Evolutionary conservation across 2,113 vertebrate genomes (phyloP), one percentile per base, ranked within the genome.

Genomic region (Calidris pygmaea): DNA sequence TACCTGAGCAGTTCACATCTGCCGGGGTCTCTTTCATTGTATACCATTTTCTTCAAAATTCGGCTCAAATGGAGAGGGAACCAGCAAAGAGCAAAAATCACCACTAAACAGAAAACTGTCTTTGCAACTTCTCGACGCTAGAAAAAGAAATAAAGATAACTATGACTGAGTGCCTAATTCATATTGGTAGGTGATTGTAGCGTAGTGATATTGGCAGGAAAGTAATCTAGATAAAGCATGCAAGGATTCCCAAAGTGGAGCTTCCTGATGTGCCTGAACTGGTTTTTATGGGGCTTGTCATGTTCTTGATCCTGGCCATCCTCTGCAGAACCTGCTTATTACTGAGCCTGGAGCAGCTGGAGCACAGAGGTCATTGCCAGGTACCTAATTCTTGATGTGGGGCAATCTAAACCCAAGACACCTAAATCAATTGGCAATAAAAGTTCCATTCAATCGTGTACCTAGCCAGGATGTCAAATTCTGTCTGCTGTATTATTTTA

Each of bases 51-150:
- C 98, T 99, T 99, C 86, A 99, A 97, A 95, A 99, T 98, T 88
- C 99, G 98, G 92, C 99, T 99, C 85, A 99, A 97, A 90, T 99
- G 99, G 79, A 99, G 98, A 56, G 99, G 99, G 94, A 99, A 99
- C 99, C 99, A 99, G 97, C 99, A 99, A 34, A 99, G 98, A 73
- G 99, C 99, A 95, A 99, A 99, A 95, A 99, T 99, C 56, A 99
- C 98, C 8, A 99, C 99, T 50, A 99, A 97, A 91, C 99, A 99
- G 98, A 99, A 99, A 79, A 99, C 99, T 0, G 99, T 99, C 97
- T 99, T 99, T 76, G 99, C 99, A 93, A 99, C 99, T 97, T 99
- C 99, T 95, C 99, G 99, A 24, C 99, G 98, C 99, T 99, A 96
- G 68, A 97, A 76, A 35, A 95, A 84, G 72, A 73, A 78, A 59